Evolutionary conservation across 92 coral and sea anemone species (phyloP).

Genomic region (Zoanthus sansibaricus): DNA sequence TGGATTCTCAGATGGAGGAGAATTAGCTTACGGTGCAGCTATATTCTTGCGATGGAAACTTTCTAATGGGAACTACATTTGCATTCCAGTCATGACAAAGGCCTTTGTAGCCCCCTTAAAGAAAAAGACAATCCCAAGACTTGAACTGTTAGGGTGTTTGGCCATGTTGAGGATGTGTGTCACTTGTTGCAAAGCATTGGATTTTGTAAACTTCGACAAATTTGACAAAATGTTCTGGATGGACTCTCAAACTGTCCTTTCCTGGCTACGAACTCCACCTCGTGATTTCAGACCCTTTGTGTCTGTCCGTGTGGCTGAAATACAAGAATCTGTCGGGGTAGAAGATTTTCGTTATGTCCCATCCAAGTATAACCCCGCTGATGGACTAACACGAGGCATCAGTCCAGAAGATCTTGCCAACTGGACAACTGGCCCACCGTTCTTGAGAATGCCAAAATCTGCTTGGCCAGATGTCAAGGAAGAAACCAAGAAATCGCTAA

Average conservation of each 20-base stretch:
- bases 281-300: conserved; percentile 69
- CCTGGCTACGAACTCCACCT: conserved; percentile 70
- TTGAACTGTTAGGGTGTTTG: conserved; percentile 69
- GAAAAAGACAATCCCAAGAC: conserved; percentile 68
- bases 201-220: conserved; percentile 52
- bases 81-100: conserved; percentile 67
- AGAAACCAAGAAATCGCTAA: not conserved
- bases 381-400: conserved; percentile 41
- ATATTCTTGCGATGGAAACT: conserved; percentile 74
- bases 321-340: conserved; percentile 51
- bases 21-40: conserved; percentile 64
- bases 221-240: conserved; percentile 66
- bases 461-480: conserved; percentile 64
- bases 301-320: conserved; percentile 73
- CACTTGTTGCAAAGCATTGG: conserved; percentile 57
- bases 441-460: conserved; percentile 51
- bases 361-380: conserved; percentile 40
- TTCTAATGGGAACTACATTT: conserved; percentile 52
- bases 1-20: conserved; percentile 75
- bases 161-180: conserved; percentile 55
- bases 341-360: conserved; percentile 38
- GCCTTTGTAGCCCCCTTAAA: conserved; percentile 71
- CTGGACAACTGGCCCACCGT: conserved; percentile 42
- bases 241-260: conserved; percentile 67
- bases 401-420: conserved; percentile 32